Evolutionary conservation across 2,113 vertebrate genomes (phyloP).

Genomic region (Triplophysa siluroides): DNA sequence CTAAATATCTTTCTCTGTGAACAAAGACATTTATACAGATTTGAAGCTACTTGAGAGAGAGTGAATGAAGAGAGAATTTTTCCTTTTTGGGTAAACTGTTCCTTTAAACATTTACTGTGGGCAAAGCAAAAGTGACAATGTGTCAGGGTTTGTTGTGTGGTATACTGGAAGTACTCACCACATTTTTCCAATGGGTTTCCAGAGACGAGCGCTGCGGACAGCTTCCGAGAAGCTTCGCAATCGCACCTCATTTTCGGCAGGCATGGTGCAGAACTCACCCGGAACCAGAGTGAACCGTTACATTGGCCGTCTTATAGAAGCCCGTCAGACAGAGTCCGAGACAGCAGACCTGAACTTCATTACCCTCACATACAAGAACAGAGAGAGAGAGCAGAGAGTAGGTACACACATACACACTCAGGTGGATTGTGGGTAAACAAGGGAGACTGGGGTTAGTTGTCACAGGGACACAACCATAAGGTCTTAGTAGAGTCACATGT

Average conservation of each 20-base stretch:
- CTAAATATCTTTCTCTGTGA: too few relatives aligned
- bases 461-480: too few relatives aligned
- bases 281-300: constrained; percentile 93
- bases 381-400: constrained; percentile 88
- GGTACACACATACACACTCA: constrained; percentile 56
- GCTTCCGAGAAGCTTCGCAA: constrained; percentile 93
- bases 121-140: not conserved
- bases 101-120: not conserved
- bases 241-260: constrained; percentile 89
- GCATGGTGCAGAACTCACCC: constrained; percentile 82
- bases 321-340: constrained; percentile 91
- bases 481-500: too few relatives aligned
- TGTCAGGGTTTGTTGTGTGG: not conserved
- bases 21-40: too few relatives aligned
- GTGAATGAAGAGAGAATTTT: too few relatives aligned
- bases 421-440: not conserved
- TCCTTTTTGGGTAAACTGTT: too few relatives aligned
- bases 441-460: not conserved
- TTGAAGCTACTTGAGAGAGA: too few relatives aligned
- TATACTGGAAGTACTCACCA: not conserved
- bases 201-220: constrained; percentile 92
- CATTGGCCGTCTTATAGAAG: constrained; percentile 93
- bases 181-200: constrained; percentile 38
- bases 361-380: constrained; percentile 87
- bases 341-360: constrained; percentile 89